phyloP scores from a whole-genome alignment of 37 sponge, comb jelly and placozoan genomes.

The Crambe crambe region DNA sequence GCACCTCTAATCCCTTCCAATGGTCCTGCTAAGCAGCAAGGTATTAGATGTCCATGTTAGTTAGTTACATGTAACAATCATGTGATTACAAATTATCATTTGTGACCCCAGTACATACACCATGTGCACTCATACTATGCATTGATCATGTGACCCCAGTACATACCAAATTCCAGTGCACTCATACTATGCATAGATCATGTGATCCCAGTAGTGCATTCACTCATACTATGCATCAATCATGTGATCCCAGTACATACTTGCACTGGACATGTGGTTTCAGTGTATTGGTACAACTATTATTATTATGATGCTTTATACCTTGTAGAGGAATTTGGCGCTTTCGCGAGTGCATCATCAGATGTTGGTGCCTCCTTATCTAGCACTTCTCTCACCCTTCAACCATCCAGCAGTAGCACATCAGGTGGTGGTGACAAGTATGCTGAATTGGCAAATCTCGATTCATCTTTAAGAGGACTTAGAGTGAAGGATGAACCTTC shows the following conservation, averaged over 20 bases:
- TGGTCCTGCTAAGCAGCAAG: not conserved
- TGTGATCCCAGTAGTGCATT: no score
- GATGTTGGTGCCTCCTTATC: no score
- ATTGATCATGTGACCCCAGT: no score
- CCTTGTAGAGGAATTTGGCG: conserved; percentile 56
- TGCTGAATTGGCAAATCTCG: conserved; percentile 66
- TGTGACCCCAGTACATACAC: not conserved
- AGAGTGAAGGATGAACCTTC: conserved; percentile 41
- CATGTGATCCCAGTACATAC: no score
- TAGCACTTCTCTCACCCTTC: not conserved
- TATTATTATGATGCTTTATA: no score
- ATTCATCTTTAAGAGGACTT: conserved; percentile 50
- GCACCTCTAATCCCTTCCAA: not conserved
- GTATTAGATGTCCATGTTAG: not conserved
- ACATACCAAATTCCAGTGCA: no score
- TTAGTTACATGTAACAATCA: not conserved
- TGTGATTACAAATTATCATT: not conserved
- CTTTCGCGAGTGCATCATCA: conserved; percentile 39
- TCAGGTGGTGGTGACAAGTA: conserved; percentile 59
- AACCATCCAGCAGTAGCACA: not conserved
- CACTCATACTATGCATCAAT: no score
- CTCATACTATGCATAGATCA: no score
- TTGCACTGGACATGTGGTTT: no score
- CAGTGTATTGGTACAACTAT: no score
- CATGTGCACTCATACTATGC: no score